These are phyloP conservation scores for Stramonita haemastoma DNA, from an alignment of 2,888 invertebrate genomes.

Conservation along the genomic window DNA sequence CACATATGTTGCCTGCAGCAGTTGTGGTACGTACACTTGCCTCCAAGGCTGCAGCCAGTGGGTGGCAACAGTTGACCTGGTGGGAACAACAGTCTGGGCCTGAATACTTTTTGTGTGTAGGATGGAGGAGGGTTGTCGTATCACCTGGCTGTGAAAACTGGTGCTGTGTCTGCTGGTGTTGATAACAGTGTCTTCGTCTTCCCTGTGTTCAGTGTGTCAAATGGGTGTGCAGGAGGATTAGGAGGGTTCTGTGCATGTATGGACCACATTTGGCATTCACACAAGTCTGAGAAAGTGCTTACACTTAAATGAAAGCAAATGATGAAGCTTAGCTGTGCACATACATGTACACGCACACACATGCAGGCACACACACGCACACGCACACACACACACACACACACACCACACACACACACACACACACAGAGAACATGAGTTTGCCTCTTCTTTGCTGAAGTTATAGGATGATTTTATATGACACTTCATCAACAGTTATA, in stretches of 20 bases:
- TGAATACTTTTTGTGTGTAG: background rate
- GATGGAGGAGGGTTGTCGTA: background rate
- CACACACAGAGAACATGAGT: background rate
- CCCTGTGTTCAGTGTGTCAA: background rate
- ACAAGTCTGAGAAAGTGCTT: too few relatives aligned
- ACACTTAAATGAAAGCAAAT: too few relatives aligned
- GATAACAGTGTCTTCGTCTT: background rate
- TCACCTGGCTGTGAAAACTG: background rate
- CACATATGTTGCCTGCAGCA: background rate
- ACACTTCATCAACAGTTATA: too few relatives aligned
- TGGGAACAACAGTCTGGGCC: background rate
- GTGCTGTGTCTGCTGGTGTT: background rate
- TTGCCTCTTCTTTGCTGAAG: too few relatives aligned
- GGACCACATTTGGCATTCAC: background rate
- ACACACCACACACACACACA: constrained; percentile 14
- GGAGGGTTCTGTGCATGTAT: background rate
- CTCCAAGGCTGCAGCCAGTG: background rate
- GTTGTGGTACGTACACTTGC: background rate
- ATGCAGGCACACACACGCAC: constrained; percentile 12
- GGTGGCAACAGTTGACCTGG: background rate
- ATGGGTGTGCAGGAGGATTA: too few relatives aligned
- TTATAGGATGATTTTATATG: too few relatives aligned
- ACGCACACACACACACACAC: constrained; percentile 19
- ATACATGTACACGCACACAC: constrained; percentile 8
- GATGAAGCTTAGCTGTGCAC: background rate